Conservation (phyloP, 2,888 invertebrate genomes). For the Morinoia aosen region DNA sequence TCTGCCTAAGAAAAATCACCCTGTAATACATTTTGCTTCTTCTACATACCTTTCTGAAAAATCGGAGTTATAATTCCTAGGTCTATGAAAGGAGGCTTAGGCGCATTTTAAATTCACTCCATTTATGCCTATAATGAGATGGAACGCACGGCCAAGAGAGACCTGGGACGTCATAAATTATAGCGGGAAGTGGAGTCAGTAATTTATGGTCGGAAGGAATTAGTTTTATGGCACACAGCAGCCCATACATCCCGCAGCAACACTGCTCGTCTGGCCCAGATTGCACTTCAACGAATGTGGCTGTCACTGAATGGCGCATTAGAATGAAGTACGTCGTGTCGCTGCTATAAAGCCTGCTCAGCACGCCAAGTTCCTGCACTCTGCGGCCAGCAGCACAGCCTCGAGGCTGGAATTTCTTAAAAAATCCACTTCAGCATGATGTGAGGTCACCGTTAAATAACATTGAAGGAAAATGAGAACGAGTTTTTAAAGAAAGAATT, state of each 20-base stretch:
- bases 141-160: neutral
- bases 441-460: neutral
- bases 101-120: neutral
- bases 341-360: neutral
- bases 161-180: neutral
- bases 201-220: neutral
- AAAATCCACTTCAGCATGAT: neutral
- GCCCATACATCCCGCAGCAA: neutral
- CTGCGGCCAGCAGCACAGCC: neutral
- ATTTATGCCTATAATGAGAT: neutral
- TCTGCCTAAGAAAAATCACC: too few species aligned
- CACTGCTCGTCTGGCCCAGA: neutral
- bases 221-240: neutral
- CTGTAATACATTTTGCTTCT: too few species aligned
- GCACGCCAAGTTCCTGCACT: neutral
- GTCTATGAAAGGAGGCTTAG: too few species aligned
- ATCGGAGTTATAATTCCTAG: too few species aligned
- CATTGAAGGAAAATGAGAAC: neutral
- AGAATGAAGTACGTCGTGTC: neutral
- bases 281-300: constrained; percentile 10
- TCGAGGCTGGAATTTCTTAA: neutral
- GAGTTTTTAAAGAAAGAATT: neutral
- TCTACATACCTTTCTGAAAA: too few species aligned
- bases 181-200: neutral
- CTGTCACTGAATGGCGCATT: neutral